Evolutionary conservation across 2,797 vertebrate species (phyloP), one percentile per base, ranked within the genome.

Genomic region (Ctenochaetus hawaiiensis): DNA sequence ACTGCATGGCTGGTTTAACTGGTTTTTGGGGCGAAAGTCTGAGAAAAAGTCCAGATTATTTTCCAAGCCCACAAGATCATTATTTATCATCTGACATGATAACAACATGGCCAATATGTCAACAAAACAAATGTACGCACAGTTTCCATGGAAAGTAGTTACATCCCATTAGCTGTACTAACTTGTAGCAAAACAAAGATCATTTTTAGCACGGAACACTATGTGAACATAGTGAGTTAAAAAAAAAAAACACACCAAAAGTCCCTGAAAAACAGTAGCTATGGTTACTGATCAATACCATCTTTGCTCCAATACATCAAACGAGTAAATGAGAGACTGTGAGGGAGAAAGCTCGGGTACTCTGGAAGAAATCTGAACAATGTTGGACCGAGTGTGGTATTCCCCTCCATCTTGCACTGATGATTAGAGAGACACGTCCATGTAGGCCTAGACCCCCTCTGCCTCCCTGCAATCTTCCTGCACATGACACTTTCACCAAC

Each of bases 201-300:
- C 57, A 75, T 81, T 60, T 47, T 81, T 57, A 77, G 45, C 56
- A 26, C n/a, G 4, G 60, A 56, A 59, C 64, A 71, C 39, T 48
- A 47, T 59, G 72, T 51, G 66, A 53, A 75, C 74, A 52, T 41
- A n/a, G 34, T 22, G 57, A 51, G 48, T 23, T 71, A 75, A 70
- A 30, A 30, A 58, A 57, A 64, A 74, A 63, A 74, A 75, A 65
- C 5, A 18, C 44, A 6, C 54, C 37, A 65, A 68, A 83, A 73
- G 75, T 82, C 74, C 77, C 69, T 79, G 54, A 67, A 87, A 82
- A 90, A 84, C 86, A 86, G 89, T 89, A 87, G 87, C 87, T 82
- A 92, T 90, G 88, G 89, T 87, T 82, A 89, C 89, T 89, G 85
- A 92, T 89, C 77, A 87, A 83, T 83, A 84, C 67, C 70, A 80